These are phyloP conservation scores for Sinosuthora webbiana DNA, from an alignment of 2,113 vertebrate species.

Conservation along the genomic window DNA sequence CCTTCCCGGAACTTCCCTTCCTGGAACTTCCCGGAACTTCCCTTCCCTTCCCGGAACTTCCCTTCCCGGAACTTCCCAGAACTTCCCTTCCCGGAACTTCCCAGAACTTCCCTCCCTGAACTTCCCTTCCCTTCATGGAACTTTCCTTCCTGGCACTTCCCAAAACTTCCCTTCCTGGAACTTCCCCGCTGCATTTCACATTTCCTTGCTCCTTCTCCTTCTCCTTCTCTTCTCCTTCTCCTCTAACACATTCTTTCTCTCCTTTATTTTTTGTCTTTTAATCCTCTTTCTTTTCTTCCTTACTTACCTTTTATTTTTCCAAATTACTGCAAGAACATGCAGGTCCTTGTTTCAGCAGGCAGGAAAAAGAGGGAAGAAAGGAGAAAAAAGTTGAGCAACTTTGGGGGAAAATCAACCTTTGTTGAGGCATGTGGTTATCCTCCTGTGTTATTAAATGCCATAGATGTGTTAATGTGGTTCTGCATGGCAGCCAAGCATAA, in stretches of 20 bases:
- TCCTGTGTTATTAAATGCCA: conserved; percentile 56
- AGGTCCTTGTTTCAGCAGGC: neutral
- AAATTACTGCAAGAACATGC: neutral
- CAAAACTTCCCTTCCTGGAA: too few relatives aligned
- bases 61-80: too few relatives aligned
- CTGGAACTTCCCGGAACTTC: too few relatives aligned
- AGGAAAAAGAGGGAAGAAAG: neutral
- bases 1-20: neutral
- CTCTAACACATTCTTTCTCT: neutral
- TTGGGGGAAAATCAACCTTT: conserved; percentile 12
- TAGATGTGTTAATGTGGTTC: conserved; percentile 59
- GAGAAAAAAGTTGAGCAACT: neutral
- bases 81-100: too few relatives aligned
- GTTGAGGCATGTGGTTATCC: conserved; percentile 50
- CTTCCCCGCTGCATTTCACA: too few relatives aligned
- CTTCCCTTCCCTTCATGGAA: too few relatives aligned
- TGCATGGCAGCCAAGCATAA: conserved; percentile 61
- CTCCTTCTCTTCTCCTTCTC: too few relatives aligned
- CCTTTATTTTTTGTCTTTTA: neutral
- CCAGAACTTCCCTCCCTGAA: too few relatives aligned
- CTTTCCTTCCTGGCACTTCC: too few relatives aligned
- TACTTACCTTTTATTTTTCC: neutral
- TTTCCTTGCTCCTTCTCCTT: too few relatives aligned
- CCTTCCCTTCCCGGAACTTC: too few relatives aligned
- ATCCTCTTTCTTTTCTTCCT: neutral